Evolutionary conservation across 2,113 vertebrate genomes (phyloP), one percentile per base, ranked within the genome.

Genomic region (Paramormyrops kingsleyae): DNA sequence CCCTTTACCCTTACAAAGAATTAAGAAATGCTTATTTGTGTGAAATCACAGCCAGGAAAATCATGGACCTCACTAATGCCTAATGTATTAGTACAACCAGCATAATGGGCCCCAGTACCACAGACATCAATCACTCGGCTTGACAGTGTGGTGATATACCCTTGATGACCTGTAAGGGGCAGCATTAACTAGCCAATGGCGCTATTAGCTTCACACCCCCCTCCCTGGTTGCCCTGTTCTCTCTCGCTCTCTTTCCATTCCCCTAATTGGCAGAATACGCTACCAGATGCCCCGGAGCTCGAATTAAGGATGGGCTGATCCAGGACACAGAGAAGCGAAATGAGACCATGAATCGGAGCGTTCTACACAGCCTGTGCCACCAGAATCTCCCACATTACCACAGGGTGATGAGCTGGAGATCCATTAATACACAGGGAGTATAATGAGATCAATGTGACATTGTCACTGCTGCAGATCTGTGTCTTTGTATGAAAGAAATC

Each of bases 251-350:
- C 35, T 39, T 39, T 39, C 85, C n/a, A 31, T 31, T 35, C 46
- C 49, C 35, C 27, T 87, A 27, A 35, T 87, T 15, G 52, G 31
- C 50, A 56, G 86, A 87, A 59, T 59, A 31, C 35, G 5, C 15
- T 39, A 77, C 31, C 70, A 77, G 70, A 77, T 39, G 70, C 70
- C 70, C 31, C 2, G 70, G 70, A 39, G 70, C 70, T 77, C 35
- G 13, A 77, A 77, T 77, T 77, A 77, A 77, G 70, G 70, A 39
- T 77, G 70, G 70, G 70, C 70, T 77, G 70, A 77, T 77, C 70
- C 70, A 77, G 70, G 70, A 77, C 70, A 77, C 70, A 39, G 70
- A 77, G 35, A 17, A 77, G 35, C 27, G 70, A 77, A 77, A 77
- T 77, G 70, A 77, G 31, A 17, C 13, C 31, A 6, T 2, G 31